These are phyloP conservation scores for Trichogramma dendrolimi DNA, from an alignment of 2,888 invertebrate genomes.

Conservation along the genomic window DNA sequence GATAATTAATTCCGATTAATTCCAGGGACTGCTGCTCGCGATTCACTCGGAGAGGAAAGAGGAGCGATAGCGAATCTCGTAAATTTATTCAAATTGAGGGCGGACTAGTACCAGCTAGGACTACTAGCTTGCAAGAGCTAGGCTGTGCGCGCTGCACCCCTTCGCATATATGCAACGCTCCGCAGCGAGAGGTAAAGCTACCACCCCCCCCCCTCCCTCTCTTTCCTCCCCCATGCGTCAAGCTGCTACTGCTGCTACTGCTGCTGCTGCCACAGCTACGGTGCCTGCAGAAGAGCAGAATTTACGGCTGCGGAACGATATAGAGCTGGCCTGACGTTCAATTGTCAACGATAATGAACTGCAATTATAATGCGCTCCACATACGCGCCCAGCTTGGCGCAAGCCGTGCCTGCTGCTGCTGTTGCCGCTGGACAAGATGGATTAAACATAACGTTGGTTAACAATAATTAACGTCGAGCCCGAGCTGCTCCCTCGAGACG, in stretches of 20 bases:
- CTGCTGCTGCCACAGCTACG: no score
- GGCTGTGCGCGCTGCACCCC: not conserved
- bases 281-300: not conserved
- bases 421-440: no score
- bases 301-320: slow-evolving; percentile 11
- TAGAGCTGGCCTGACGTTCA: not conserved
- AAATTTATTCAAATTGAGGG: slow-evolving; percentile 27
- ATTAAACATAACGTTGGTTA: no score
- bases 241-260: no score
- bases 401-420: not conserved
- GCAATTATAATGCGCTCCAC: slow-evolving; percentile 8
- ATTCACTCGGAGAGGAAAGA: not conserved
- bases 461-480: no score
- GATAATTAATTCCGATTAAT: slow-evolving; percentile 29
- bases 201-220: slow-evolving; percentile 15
- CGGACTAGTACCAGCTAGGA: slow-evolving; percentile 1
- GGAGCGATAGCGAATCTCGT: slow-evolving; percentile 23
- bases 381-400: not conserved
- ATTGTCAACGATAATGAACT: slow-evolving; percentile 9
- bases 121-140: no score
- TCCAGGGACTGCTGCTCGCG: slow-evolving; percentile 10
- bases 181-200: no score
- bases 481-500: no score
- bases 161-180: not conserved
- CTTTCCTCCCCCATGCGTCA: slow-evolving; percentile 12